phyloP scores from a whole-genome alignment of 2,797 vertebrate species.

The Lacerta bilineata region DNA sequence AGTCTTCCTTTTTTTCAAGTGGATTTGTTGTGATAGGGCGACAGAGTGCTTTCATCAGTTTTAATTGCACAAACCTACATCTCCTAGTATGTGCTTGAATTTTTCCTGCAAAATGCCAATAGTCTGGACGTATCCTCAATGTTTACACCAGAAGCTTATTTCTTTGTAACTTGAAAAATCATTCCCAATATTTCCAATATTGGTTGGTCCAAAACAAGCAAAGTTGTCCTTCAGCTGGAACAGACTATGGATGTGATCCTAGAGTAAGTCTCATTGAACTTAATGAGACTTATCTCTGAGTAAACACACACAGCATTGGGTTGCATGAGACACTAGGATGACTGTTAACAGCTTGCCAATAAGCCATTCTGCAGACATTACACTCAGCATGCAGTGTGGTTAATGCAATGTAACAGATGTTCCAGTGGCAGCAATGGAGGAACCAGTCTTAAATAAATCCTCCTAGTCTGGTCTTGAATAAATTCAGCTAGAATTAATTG shows the following conservation, averaged over 20 bases:
- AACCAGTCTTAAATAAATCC: neutral
- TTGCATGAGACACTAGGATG: neutral
- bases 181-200: neutral
- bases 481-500: neutral
- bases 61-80: too few species aligned
- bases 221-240: neutral
- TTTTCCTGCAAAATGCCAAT: neutral
- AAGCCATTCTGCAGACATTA: conserved; percentile 1
- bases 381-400: neutral
- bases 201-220: neutral
- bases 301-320: neutral
- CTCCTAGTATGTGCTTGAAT: too few species aligned
- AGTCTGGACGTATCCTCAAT: too few species aligned
- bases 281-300: too few species aligned
- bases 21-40: too few species aligned
- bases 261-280: neutral
- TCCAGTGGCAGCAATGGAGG: neutral
- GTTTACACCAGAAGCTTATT: neutral
- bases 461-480: neutral
- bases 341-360: conserved; percentile 16
- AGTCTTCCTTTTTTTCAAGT: too few species aligned
- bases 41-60: too few species aligned
- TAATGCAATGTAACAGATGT: conserved; percentile 13
- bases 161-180: neutral
- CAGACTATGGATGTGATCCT: neutral